phyloP scores from a whole-genome alignment of 2,888 invertebrate species.

The Oscheius sp. region DNA sequence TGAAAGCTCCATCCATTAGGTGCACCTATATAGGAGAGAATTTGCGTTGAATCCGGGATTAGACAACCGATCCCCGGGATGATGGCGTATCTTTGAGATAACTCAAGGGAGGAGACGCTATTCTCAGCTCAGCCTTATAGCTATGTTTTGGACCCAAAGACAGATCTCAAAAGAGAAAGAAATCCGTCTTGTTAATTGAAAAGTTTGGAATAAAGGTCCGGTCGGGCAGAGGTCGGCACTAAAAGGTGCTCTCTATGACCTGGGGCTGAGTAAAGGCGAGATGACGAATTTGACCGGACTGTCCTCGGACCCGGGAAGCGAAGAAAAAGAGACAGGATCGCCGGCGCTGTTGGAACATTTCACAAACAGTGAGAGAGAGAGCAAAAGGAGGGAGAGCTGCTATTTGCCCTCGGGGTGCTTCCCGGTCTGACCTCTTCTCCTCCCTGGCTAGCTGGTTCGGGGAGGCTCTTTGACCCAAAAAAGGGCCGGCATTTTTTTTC shows the following conservation, averaged over 20 bases:
- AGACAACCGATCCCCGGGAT: too few species aligned
- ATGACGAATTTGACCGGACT: slow-evolving; percentile 15
- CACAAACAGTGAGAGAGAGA: slow-evolving; percentile 13
- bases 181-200: too few species aligned
- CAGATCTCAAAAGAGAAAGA: too few species aligned
- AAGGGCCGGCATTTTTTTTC: slow-evolving; percentile 22
- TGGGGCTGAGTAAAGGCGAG: not conserved
- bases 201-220: too few species aligned
- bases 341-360: slow-evolving; percentile 19
- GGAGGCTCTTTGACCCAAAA: slow-evolving; percentile 18
- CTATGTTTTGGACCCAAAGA: too few species aligned
- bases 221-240: not conserved
- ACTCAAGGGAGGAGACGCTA: too few species aligned
- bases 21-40: too few species aligned
- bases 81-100: too few species aligned
- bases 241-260: too few species aligned
- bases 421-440: not conserved
- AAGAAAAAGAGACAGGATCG: slow-evolving; percentile 29
- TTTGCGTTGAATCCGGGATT: too few species aligned
- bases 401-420: slow-evolving; percentile 22
- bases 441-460: slow-evolving; percentile 6
- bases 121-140: too few species aligned
- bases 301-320: not conserved
- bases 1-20: too few species aligned
- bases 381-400: not conserved